Conservation (phyloP, 30 jellyfish, hydroid and myxozoan genomes). For the Catostylus mosaicus region DNA sequence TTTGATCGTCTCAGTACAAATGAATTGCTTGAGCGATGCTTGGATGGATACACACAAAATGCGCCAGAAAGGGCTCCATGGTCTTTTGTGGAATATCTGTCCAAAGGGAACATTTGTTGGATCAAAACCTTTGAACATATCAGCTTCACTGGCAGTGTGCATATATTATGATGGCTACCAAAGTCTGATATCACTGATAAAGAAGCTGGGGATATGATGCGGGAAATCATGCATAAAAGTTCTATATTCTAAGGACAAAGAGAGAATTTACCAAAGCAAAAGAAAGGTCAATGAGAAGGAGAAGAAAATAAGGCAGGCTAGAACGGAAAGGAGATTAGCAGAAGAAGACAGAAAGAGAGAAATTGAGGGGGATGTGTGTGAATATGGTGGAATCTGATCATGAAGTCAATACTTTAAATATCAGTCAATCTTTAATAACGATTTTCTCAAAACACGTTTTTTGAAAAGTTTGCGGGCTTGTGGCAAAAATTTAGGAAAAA, state of each 20-base stretch:
- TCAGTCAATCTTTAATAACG: no score
- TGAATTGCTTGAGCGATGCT: constrained; percentile 8
- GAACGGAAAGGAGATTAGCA: no score
- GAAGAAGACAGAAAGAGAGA: no score
- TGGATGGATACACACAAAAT: constrained; percentile 11
- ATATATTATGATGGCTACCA: constrained; percentile 8
- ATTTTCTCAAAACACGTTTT: no score
- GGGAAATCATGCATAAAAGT: background rate
- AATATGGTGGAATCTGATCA: no score
- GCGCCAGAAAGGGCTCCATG: background rate
- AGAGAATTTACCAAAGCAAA: background rate
- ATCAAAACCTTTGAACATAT: constrained; percentile 13
- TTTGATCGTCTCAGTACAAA: constrained; percentile 6
- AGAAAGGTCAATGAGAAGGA: no score
- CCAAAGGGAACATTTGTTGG: constrained; percentile 15
- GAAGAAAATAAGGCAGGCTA: no score
- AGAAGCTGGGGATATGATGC: background rate
- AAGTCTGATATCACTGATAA: background rate
- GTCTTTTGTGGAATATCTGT: background rate
- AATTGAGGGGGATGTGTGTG: no score
- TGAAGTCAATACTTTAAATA: no score
- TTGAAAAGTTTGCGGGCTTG: no score
- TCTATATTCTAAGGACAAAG: background rate
- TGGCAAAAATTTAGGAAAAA: no score
- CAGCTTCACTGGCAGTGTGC: constrained; percentile 15